phyloP scores from a whole-genome alignment of 2,888 invertebrate genomes.

The Plagodis dolabraria region DNA sequence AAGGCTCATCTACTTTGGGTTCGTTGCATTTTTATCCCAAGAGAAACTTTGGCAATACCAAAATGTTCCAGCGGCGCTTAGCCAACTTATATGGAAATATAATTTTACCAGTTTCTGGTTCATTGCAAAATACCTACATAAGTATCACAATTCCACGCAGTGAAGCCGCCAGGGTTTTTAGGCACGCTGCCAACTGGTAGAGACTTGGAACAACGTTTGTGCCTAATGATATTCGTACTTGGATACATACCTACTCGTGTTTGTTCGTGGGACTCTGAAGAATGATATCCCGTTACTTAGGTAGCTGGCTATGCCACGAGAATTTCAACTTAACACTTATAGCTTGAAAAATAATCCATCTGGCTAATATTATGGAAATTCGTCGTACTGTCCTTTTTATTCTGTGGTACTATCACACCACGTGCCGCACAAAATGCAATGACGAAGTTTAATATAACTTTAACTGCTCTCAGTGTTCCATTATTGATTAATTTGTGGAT shows the following conservation, averaged over 20 bases:
- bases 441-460: too few species aligned
- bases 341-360: too few species aligned
- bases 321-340: neutral
- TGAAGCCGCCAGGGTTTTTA: slow-evolving; percentile 21
- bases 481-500: neutral
- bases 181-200: slow-evolving; percentile 27
- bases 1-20: too few species aligned
- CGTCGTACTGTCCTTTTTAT: too few species aligned
- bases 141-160: slow-evolving; percentile 8
- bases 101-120: slow-evolving; percentile 18
- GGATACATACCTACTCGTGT: slow-evolving; percentile 13
- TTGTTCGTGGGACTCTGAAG: slow-evolving; percentile 5
- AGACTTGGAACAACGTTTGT: slow-evolving; percentile 17
- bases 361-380: too few species aligned
- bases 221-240: slow-evolving; percentile 13
- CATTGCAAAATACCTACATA: slow-evolving; percentile 7
- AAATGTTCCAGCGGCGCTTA: neutral
- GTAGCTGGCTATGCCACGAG: neutral
- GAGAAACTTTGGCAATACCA: slow-evolving; percentile 7
- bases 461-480: too few species aligned
- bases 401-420: too few species aligned
- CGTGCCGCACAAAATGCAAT: too few species aligned
- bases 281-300: slow-evolving; percentile 8
- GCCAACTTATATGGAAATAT: slow-evolving; percentile 4
- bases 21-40: too few species aligned